Evolutionary conservation across 2,113 vertebrate genomes (phyloP), one percentile per base, ranked within the genome.

Genomic region (Heterotis niloticus): DNA sequence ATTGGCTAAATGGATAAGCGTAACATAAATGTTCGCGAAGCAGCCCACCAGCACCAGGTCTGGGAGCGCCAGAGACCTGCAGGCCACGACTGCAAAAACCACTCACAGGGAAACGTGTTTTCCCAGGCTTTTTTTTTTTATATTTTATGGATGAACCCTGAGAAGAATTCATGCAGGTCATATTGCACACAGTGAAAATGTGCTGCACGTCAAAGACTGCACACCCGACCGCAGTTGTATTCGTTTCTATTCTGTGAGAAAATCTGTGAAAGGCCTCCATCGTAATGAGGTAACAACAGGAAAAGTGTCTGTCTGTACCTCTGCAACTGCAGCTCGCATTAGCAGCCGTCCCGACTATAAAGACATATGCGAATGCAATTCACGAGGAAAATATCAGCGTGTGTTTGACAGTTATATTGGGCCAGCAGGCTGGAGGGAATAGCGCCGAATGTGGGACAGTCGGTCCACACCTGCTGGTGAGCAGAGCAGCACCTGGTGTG

Each of bases 321-420:
- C 70, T 54, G n/a, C 44, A 26, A 72, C 51, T 54, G 51, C 70
- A 10, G 54, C 51, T 72, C 51, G 3, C 70, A 72, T 72, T 56
- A 56, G 20, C 23, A 51, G 51, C 7, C 51, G 70, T 72, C 70
- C n/a, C 54, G 54, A 54, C 70, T 18, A 72, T 12, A 54, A 23
- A 72, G 70, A 72, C 70, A 24, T 56, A 72, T n/a, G n/a, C 54
- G 20, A 72, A 24, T 5, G n/a, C 70, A 56, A 51, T 51, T 56
- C 16, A 72, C n/a, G n/a, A 28, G 71, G 24, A 59, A 57, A 59
- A 74, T 59, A 74, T 74, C 71, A 74, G 54, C 18, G 1, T 75
- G 74, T 75, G 74, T n/a, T 75, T 75, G 72, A 75, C 54, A 34
- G 72, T 16, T 57, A 75, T 64, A 75, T 64, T 24, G 59, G 59